Evolutionary conservation across 2,888 invertebrate species (phyloP), one percentile per base, ranked within the genome.

Genomic region (Diarsia dahlii): DNA sequence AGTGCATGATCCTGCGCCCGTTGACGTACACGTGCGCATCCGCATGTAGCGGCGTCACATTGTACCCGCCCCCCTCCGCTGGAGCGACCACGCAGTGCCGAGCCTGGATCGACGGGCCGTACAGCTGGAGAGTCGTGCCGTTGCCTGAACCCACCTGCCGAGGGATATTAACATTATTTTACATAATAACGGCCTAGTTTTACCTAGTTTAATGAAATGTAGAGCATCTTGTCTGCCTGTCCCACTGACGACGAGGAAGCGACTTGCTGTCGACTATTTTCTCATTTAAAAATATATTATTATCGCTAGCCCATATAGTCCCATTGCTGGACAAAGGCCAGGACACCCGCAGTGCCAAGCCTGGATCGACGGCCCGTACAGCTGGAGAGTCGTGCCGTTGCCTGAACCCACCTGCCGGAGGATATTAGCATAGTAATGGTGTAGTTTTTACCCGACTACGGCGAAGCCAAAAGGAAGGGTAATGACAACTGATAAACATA

Each of bases 1-100:
- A 99, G 94, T 99, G 99, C 91, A 98, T 98, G 90, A 99, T 98
- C 87, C 99, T 97, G 91, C 99, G 98, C 67, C 99, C 99, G 95
- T 99, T 99, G 85, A 99, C 99, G 94, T 98, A 99, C 50, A 99
- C 99, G 92, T 99, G 98, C 18, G 99, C 99, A 94, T 99, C 99
- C 46, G 98, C 97, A 91, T 99, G 99, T 90, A 99, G 98, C 13
- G 99, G 99, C 48, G 99, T 99, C 63, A 99, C 98, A 4, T 98
- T 98, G 87, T 99, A 99, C 70, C 99, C 99, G 79, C 99, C 98
- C 81, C 99, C 99, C 90, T 99, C 99, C 85, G 98, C 98, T 76
- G 99, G 98, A 72, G 99, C 98, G 88, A 99, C 98, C 89, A 99
- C 98, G 95, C 99, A 99, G 95, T 99, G 99, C 73, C 99, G 97